These are phyloP conservation scores for Axinella damicornis DNA, from an alignment of 37 sponge, comb jelly and placozoan species.

Conservation along the genomic window DNA sequence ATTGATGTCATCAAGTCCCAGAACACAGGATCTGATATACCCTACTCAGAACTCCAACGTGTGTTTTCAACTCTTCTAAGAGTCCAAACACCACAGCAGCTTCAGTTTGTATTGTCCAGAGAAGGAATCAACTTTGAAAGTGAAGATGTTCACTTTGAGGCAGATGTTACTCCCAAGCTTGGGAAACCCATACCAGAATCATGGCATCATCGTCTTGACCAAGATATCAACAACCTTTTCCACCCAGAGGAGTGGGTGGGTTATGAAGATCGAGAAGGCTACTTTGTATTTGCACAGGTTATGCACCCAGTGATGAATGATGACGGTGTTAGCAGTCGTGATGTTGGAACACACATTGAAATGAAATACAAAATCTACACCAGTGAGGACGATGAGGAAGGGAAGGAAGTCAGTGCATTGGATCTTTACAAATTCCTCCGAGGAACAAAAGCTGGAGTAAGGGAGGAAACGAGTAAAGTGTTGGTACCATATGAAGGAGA, in stretches of 20 bases:
- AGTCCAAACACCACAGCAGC: neutral
- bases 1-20: neutral
- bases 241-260: conserved; percentile 60
- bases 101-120: neutral
- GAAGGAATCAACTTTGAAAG: neutral
- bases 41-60: neutral
- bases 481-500: conserved; percentile 1
- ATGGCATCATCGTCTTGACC: conserved; percentile 29
- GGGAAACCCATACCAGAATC: conserved; percentile 38
- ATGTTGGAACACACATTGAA: neutral
- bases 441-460: neutral
- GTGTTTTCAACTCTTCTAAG: neutral
- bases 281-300: conserved; percentile 58
- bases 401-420: conserved; percentile 10
- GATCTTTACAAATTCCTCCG: conserved; percentile 48
- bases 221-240: conserved; percentile 38
- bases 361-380: conserved; percentile 20
- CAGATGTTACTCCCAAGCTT: conserved; percentile 3
- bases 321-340: neutral
- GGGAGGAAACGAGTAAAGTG: neutral
- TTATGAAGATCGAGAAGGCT: conserved; percentile 29
- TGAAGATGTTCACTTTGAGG: neutral
- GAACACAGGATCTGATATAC: too few species aligned
- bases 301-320: conserved; percentile 18
- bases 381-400: conserved; percentile 25